phyloP scores from a whole-genome alignment of 2,888 invertebrate species.

The Mechanitis mazaeus region DNA sequence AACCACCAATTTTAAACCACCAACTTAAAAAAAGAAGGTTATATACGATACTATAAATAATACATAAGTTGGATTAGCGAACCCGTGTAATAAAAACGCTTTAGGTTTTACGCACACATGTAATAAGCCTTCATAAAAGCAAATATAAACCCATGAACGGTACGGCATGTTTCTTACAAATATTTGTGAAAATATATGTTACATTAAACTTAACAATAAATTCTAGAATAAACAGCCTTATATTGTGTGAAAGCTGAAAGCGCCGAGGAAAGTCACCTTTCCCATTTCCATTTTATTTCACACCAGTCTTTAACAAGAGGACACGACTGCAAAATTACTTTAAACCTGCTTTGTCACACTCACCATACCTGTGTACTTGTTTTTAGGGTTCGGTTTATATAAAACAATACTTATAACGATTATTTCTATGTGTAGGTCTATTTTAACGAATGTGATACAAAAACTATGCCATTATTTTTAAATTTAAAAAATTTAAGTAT shows the following conservation, averaged over 20 bases:
- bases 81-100: no score
- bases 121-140: no score
- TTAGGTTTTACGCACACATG: no score
- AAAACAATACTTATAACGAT: neutral
- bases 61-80: no score
- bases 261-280: slow-evolving; percentile 5
- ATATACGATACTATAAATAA: no score
- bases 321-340: slow-evolving; percentile 1
- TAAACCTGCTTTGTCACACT: slow-evolving; percentile 3
- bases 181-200: neutral
- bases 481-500: no score
- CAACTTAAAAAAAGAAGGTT: no score
- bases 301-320: slow-evolving; percentile 4
- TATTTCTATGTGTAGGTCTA: neutral
- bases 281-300: slow-evolving; percentile 6
- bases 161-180: neutral
- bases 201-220: neutral
- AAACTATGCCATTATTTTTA: no score
- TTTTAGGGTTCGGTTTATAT: neutral
- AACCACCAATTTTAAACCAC: no score
- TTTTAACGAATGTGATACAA: no score
- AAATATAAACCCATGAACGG: no score
- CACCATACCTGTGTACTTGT: neutral
- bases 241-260: slow-evolving; percentile 1
- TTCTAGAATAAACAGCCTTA: neutral